Base-by-base conservation (phyloP, 1,140 invertebrate genomes). In the Macrotrachela quadricornifera region DNA sequence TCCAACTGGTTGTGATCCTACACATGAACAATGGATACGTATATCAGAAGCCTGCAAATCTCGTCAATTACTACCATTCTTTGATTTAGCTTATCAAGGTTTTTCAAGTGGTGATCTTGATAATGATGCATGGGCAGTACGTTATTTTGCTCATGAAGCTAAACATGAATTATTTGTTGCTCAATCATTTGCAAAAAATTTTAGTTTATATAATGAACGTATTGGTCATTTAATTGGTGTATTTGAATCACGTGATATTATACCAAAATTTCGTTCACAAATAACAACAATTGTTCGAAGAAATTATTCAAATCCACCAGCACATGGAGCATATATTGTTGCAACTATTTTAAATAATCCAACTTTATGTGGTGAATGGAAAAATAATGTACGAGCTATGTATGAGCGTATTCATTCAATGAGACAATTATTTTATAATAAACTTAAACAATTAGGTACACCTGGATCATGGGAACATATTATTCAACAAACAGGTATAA, bases 181-280 rank as follows among this genome's bases (percentile, higher is more conserved):
- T 13, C 91, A 96, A 69, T 92, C 86, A n/a, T 97, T 92, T 73
- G 88, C 90, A 16, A 96, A 96, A 73, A 97, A 96, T 70, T 96
- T 95, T 74, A 90, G 88, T 12, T 71, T 97, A 4, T 95, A 96
- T 69, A 91, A 84, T 60, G 88, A 96, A 71, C 77, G 91, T 62
- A 78, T 82, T 61, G 91, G 91, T 44, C 94, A 94, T 69, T 72
- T 95, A 57, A 76, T 79, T 0, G 66, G 92, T 43, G 81, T 94
- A 17, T 65, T 81, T 58, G 79, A 79, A 16, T 71, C 79, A 64
- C 60, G 73, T 2, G 65, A 73, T 46, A 68, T 74, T 16, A 72
- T 80, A 17, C 63, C 74, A 1, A 70, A 77, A 52, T 71, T 82
- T 21, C 46, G 80, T 62, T 90, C 86, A 0, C 88, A 95, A 70